Percentiles rank a stretch among this genome's conserved stretches.
phyloP scores from a whole-genome alignment of 2,113 vertebrate genomes.

The Phalacrocorax aristotelis region DNA sequence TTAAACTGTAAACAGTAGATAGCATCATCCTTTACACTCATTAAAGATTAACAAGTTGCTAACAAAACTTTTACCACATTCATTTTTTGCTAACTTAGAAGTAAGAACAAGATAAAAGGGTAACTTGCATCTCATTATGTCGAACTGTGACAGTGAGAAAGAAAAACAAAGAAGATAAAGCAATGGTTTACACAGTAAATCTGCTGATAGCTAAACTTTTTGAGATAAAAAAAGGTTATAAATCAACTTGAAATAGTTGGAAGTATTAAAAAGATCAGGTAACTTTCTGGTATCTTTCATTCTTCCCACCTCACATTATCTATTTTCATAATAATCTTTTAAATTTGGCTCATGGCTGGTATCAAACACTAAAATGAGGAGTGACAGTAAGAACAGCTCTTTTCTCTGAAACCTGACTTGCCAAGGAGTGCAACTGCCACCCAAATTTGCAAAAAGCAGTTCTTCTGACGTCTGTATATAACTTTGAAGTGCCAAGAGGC shows the following conservation, averaged over 20 bases:
- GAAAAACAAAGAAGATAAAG: not conserved
- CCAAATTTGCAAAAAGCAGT: not conserved
- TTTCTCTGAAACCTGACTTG: not conserved
- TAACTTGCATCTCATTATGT: conserved; percentile 5
- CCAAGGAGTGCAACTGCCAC: not conserved
- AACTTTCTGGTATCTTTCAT: not conserved
- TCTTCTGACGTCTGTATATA: not conserved
- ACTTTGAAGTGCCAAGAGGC: not conserved
- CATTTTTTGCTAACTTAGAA: conserved; percentile 13
- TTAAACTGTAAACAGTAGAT: conserved; percentile 26
- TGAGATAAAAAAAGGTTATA: conserved; percentile 4
- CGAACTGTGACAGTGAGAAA: not conserved
- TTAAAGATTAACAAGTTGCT: conserved; percentile 16
- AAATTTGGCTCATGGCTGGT: not conserved
- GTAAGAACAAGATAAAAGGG: not conserved
- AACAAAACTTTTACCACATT: not conserved
- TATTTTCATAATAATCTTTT: not conserved
- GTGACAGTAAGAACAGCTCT: not conserved
- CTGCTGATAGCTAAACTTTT: not conserved
- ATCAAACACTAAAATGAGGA: not conserved
- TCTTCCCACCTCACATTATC: not conserved
- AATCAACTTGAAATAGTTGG: not conserved
- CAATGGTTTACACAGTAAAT: not conserved
- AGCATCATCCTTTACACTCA: not conserved
- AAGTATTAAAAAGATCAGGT: not conserved